Conservation (phyloP, 1,140 invertebrate genomes). For the Hylaeus volcanicus region DNA sequence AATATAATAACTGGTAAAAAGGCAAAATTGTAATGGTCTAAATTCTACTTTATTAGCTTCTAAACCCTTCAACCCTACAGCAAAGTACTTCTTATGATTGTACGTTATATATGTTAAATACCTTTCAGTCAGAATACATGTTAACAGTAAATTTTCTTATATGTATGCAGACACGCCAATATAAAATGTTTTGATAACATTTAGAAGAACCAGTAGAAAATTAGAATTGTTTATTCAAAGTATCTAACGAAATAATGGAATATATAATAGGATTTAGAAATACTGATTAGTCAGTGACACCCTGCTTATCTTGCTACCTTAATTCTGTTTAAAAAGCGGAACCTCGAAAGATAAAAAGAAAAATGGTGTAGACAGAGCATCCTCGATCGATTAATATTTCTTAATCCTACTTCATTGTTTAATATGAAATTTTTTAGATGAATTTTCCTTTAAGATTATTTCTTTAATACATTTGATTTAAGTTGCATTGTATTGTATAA, state of each 20-base stretch:
- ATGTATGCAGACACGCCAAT: neutral
- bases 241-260: neutral
- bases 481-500: neutral
- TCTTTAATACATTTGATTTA: neutral
- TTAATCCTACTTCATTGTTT: neutral
- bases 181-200: neutral
- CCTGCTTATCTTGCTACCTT: too few relatives aligned
- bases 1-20: slow-evolving; percentile 16
- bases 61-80: slow-evolving; percentile 32
- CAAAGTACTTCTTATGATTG: slow-evolving; percentile 23
- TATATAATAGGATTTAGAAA: too few relatives aligned
- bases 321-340: too few relatives aligned
- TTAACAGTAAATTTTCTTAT: slow-evolving; percentile 16
- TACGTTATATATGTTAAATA: slow-evolving; percentile 10
- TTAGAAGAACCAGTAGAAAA: neutral
- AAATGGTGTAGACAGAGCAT: too few relatives aligned
- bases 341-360: too few relatives aligned
- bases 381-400: too few relatives aligned
- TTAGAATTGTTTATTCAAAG: neutral
- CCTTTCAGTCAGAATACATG: slow-evolving; percentile 18
- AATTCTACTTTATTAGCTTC: slow-evolving; percentile 16
- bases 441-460: neutral
- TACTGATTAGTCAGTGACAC: too few relatives aligned
- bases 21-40: slow-evolving; percentile 11
- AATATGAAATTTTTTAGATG: slow-evolving; percentile 8